phyloP scores from a whole-genome alignment of 2,797 vertebrate genomes.

The Thamnophis elegans region DNA sequence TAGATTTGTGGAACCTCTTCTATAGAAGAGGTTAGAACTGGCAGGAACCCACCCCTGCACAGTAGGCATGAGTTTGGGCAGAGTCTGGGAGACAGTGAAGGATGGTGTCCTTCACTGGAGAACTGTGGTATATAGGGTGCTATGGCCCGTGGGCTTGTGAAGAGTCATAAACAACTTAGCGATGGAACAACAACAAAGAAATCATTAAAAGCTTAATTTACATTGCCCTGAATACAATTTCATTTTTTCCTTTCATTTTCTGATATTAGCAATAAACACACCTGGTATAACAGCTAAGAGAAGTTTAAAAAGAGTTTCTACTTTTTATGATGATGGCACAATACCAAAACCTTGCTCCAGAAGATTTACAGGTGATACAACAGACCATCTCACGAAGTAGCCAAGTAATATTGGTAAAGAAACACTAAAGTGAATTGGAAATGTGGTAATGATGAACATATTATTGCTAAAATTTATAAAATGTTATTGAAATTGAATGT shows the following conservation, averaged over 20 bases:
- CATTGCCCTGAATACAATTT: not conserved
- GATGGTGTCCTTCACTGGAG: no score
- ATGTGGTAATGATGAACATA: no score
- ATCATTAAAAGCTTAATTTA: not conserved
- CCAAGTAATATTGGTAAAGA: not conserved
- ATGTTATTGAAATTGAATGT: no score
- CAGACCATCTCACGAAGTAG: not conserved
- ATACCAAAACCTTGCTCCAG: not conserved
- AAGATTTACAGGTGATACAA: not conserved
- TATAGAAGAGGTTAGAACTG: no score
- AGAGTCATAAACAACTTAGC: not conserved
- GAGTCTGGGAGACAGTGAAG: not conserved
- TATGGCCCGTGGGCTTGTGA: not conserved
- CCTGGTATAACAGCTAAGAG: not conserved
- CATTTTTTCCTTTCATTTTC: not conserved
- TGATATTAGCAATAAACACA: not conserved
- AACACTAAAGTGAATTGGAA: not conserved
- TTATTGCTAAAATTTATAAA: no score
- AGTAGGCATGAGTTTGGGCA: not conserved
- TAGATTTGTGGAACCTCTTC: no score
- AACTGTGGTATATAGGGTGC: not conserved
- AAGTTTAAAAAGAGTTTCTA: not conserved
- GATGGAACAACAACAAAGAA: not conserved
- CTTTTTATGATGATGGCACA: not conserved
- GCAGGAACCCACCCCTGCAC: no score